Evolutionary conservation across 2,797 vertebrate species (phyloP), one percentile per base, ranked within the genome.

Genomic region (Glyptemys insculpta): DNA sequence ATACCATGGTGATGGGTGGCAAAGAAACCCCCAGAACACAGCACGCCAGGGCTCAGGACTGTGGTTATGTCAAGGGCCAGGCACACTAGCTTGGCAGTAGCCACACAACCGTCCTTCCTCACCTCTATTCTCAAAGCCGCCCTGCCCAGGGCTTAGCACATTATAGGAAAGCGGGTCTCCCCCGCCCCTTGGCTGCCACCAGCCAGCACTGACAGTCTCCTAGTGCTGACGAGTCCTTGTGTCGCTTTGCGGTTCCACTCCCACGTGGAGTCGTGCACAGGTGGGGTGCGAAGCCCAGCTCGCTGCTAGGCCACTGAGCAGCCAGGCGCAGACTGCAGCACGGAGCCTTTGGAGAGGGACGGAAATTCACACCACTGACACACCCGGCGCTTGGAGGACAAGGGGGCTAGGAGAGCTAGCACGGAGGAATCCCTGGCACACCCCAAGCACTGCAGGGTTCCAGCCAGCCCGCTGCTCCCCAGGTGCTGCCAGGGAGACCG

Each of bases 381-480:
- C 6, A 15, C 31, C 4, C 4, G 16, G 62, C 2, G 12, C 23
- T 4, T 12, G 41, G 25, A 16, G 72, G 25, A 47, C 1, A 4
- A 4, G 21, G 41, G 21, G 19, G 65, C 62, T 19, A n/a, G 62
- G 62, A 57, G 18, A 65, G 8, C 34, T 9, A 34, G 62, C 62
- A n/a, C 4, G 2, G 18, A n/a, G 18, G 62, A 68, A 19, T 37
- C 25, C 12, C 72, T 8, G 25, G 44, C 3, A 6, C 72, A 47
- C 23, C 41, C 41, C 72, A 29, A 76, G 37, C 68, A 21, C 37
- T 2, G 6, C n/a, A 41, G 68, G 21, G 37, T 11, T 21, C 65
- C 9, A 41, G n/a, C 68, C 37, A 74, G 10, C 23, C 12, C 2
- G 11, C 23, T 44, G 11, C 68, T 23, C 19, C n/a, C 34, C n/a